Conservation (phyloP, 2,797 vertebrate species). For the Morelia viridis region DNA sequence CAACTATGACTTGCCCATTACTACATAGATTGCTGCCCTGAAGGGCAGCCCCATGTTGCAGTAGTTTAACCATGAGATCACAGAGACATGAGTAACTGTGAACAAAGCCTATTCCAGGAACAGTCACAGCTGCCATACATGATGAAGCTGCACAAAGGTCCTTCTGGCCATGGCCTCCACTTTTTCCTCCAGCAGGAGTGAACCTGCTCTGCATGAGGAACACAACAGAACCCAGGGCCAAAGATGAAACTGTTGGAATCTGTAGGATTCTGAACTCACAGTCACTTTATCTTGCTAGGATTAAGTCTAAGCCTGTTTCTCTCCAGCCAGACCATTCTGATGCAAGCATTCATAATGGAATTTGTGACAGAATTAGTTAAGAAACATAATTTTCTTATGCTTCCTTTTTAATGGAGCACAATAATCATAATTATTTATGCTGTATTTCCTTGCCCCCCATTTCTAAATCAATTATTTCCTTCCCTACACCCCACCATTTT, state of each 20-base stretch:
- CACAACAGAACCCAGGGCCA: neutral
- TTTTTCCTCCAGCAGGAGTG: neutral
- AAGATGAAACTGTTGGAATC: neutral
- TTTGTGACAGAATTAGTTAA: neutral
- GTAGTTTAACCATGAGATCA: neutral
- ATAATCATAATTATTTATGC: neutral
- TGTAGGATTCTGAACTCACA: neutral
- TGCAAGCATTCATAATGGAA: neutral
- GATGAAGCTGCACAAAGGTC: neutral
- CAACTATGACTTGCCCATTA: neutral
- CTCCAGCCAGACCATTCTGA: neutral
- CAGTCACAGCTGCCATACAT: neutral
- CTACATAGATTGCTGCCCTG: neutral
- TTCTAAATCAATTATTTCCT: neutral
- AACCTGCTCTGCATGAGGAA: neutral
- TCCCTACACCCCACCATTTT: neutral
- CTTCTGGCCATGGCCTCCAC: neutral
- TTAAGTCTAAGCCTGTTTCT: neutral
- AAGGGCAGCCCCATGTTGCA: neutral
- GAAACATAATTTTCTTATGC: neutral
- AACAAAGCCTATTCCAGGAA: neutral
- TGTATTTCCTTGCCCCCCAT: neutral
- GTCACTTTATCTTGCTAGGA: neutral
- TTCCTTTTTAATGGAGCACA: neutral
- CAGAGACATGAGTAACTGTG: neutral